Evolutionary conservation across 2,113 vertebrate species (phyloP).

Genomic region (Pungitius pungitius): DNA sequence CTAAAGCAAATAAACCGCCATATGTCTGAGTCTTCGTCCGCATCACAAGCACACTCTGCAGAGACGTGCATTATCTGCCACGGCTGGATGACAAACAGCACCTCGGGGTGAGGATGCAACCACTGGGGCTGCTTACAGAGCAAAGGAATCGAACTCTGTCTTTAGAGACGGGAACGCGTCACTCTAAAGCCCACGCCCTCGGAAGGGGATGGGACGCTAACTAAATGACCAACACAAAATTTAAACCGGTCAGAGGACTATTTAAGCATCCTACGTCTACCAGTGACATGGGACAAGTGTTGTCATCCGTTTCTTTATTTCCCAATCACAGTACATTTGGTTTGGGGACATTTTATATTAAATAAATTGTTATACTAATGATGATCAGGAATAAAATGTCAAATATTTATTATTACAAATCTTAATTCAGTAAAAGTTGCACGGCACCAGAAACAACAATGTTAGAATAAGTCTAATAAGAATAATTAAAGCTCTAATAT

Average conservation of each 20-base stretch:
- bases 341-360: neutral
- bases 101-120: neutral
- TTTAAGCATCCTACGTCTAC: neutral
- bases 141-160: neutral
- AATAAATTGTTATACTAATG: neutral
- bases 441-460: neutral
- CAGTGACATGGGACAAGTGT: neutral
- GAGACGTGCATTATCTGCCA: constrained; percentile 11
- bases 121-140: neutral
- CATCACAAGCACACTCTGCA: neutral
- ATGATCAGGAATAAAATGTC: neutral
- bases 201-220: neutral
- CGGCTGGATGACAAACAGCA: neutral
- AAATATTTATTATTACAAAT: neutral
- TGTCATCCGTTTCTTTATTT: neutral
- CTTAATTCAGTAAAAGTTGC: neutral
- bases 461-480: neutral
- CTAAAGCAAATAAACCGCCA: constrained; percentile 87
- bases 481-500: neutral
- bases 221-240: neutral
- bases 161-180: neutral
- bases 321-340: neutral
- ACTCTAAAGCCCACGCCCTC: neutral
- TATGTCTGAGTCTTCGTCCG: neutral
- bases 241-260: neutral